Conservation (phyloP, 1,140 invertebrate genomes). For the Drosophila takahashii region DNA sequence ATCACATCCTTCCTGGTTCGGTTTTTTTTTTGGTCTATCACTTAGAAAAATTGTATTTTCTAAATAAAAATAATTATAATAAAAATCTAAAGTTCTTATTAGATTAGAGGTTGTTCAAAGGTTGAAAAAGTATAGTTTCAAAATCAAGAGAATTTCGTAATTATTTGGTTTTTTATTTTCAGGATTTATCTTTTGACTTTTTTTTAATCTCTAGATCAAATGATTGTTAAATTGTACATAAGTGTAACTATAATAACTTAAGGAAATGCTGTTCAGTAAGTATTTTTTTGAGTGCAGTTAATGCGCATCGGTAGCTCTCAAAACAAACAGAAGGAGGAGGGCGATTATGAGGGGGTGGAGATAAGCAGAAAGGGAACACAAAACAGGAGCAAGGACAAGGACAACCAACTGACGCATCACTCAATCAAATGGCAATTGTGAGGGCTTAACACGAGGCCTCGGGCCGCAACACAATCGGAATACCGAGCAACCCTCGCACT, state of each 20-base stretch:
- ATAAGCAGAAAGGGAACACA: conserved; percentile 13
- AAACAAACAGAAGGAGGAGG: conserved; percentile 26
- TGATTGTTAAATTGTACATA: too few relatives aligned
- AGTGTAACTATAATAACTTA: not conserved
- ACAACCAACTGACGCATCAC: conserved; percentile 71
- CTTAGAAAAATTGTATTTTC: not conserved
- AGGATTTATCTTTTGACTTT: too few relatives aligned
- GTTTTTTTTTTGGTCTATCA: conserved; percentile 24
- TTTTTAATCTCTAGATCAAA: too few relatives aligned
- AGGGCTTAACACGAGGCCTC: conserved; percentile 71
- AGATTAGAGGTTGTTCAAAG: too few relatives aligned
- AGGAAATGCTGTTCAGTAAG: not conserved
- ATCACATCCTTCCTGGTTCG: conserved; percentile 5
- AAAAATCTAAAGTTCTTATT: too few relatives aligned
- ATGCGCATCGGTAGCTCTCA: conserved; percentile 41
- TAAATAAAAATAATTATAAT: too few relatives aligned
- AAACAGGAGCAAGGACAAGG: conserved; percentile 22
- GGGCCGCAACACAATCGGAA: conserved; percentile 16
- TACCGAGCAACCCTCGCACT: conserved; percentile 37
- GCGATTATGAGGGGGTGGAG: conserved; percentile 33
- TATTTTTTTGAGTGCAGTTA: conserved; percentile 37
- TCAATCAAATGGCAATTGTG: conserved; percentile 82
- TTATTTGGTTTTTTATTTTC: too few relatives aligned
- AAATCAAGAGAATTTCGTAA: too few relatives aligned
- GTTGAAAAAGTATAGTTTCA: too few relatives aligned